These are phyloP conservation scores for Acrossocheilus fasciatus DNA, from an alignment of 2,797 vertebrate genomes.

Conservation along the genomic window DNA sequence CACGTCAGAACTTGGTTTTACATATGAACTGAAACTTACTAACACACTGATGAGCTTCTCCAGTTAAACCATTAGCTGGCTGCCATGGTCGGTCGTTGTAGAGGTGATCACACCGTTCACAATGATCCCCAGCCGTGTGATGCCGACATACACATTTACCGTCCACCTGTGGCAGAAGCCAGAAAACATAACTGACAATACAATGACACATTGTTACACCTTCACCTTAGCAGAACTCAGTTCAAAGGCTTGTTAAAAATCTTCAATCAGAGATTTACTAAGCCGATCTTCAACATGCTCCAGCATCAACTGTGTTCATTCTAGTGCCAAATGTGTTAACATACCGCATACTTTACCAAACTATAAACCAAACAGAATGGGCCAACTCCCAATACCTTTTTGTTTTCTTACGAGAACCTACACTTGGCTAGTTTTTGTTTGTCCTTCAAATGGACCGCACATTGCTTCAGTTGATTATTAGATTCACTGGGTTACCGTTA, in stretches of 20 bases:
- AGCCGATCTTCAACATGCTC: background rate
- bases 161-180: slow-evolving; percentile 82
- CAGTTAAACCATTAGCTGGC: slow-evolving; percentile 89
- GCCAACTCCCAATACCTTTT: background rate
- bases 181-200: background rate
- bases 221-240: background rate
- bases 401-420: background rate
- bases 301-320: background rate
- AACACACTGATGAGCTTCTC: slow-evolving; percentile 88
- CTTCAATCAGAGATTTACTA: background rate
- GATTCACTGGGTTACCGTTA: background rate
- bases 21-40: slow-evolving; percentile 71
- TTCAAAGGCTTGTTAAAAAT: background rate
- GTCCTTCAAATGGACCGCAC: background rate
- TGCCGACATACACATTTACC: slow-evolving; percentile 96
- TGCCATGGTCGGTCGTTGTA: slow-evolving; percentile 96
- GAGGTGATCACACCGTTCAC: slow-evolving; percentile 86
- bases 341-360: slow-evolving; percentile 1
- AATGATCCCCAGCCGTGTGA: slow-evolving; percentile 93
- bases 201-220: background rate
- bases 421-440: background rate
- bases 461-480: background rate
- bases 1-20: background rate
- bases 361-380: slow-evolving; percentile 6
- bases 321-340: slow-evolving; percentile 5